These are phyloP conservation scores for Ophiothrix spiculata DNA, from an alignment of 35 echinoderm and acorn worm genomes.

Conservation along the genomic window DNA sequence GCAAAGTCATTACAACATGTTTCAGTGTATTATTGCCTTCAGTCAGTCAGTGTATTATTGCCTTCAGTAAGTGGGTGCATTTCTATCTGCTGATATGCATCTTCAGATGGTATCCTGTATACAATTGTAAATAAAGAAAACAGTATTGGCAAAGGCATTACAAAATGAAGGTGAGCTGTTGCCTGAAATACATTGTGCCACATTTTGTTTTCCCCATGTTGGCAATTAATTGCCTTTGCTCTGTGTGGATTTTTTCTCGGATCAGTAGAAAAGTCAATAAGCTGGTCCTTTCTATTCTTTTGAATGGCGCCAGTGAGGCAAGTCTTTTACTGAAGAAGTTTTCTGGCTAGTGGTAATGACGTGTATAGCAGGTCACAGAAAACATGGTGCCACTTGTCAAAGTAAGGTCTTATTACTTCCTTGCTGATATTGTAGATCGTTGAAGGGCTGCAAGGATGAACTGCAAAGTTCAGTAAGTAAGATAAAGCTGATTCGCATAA, in stretches of 20 bases:
- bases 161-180: no score
- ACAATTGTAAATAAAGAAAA: no score
- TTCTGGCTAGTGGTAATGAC: constrained; percentile 16
- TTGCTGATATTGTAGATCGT: constrained; percentile 6
- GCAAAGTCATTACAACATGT: no score
- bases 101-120: no score
- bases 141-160: no score
- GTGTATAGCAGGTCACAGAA: constrained; percentile 42
- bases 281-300: constrained; percentile 4
- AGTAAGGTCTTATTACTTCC: not conserved
- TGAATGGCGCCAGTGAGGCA: constrained; percentile 39
- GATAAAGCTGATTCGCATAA: constrained; percentile 27
- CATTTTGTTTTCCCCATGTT: no score
- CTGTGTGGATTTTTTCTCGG: not conserved
- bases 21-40: no score
- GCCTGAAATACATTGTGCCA: no score
- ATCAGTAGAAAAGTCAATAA: not conserved
- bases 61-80: no score
- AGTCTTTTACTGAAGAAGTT: not conserved
- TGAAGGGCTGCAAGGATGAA: not conserved
- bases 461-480: constrained; percentile 24
- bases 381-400: constrained; percentile 23
- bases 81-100: no score
- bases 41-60: no score
- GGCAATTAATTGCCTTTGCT: not conserved